Evolutionary conservation across 30 jellyfish, hydroid and myxozoan species (phyloP), one percentile per base, ranked within the genome.

Genomic region (Pelagia noctiluca): DNA sequence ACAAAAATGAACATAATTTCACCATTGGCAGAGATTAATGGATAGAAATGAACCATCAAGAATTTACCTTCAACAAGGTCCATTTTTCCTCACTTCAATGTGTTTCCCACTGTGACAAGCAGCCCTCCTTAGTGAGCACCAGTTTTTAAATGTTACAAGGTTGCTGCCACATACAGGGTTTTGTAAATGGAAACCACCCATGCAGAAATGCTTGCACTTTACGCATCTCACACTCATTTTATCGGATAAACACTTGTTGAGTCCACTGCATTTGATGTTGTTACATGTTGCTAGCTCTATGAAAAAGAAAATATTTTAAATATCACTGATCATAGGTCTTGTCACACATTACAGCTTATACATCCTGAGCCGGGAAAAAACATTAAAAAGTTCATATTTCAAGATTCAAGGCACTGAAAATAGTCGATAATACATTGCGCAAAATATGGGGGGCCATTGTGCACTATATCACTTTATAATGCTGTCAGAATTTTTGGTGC

Each of bases 81-180:
- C 97, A 50, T 32, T 63, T 19, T 61, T 35, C 24, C 12, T 35
- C 8, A 79, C 90, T 38, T 80, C 93, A 34, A 80, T 73, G 36
- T 69, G 80, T 33, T 60, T 36, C 46, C 93, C 89, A 16, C 75
- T 46, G 1, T 31, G 11, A 68, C 97, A 88, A 30, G 97, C 97
- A 19, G 92, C 85, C 47, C 54, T 79, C 33, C 97, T 34, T 2
- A 88, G 82, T 0, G 84, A 48, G 46, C 97, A 88, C 92, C 90
- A 78, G 42, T 74, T 88, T 28, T 36, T 49, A 68, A 79, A 88
- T 23, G 86, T 79, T 29, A 28, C 57, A 23, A 89, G 89, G 69
- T 88, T 88, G 35, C 78, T 88, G 18, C 93, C 97, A 50, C 97
- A 88, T 16, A 88, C 73, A 11, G 62, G 69, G 11, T 42, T 29